These are phyloP conservation scores for Tineola bisselliella DNA, from an alignment of 2,888 invertebrate genomes.

Conservation along the genomic window DNA sequence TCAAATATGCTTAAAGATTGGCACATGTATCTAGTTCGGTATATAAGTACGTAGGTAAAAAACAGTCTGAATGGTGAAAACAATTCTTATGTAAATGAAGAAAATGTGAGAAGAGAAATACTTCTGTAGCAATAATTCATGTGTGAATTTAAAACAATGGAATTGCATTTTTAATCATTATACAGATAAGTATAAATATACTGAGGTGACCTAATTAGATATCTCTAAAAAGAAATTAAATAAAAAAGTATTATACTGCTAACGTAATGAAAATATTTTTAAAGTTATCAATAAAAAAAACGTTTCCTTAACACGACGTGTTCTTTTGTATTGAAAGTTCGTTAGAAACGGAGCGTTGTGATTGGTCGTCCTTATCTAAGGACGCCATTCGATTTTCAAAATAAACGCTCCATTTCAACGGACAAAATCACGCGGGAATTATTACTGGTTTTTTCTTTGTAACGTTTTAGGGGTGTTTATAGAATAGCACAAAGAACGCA, in stretches of 20 bases:
- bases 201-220: too few relatives aligned
- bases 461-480: too few relatives aligned
- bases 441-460: not conserved
- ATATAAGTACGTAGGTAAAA: not conserved
- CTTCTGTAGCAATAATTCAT: not conserved
- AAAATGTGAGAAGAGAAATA: not conserved
- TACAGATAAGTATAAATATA: too few relatives aligned
- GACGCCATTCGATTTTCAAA: slow-evolving; percentile 6
- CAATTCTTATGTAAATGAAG: not conserved
- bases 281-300: too few relatives aligned
- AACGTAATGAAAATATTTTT: too few relatives aligned
- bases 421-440: slow-evolving; percentile 5
- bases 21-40: too few relatives aligned
- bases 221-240: too few relatives aligned
- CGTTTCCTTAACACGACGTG: too few relatives aligned
- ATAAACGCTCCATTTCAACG: slow-evolving; percentile 5
- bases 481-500: too few relatives aligned
- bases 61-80: not conserved
- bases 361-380: slow-evolving; percentile 14
- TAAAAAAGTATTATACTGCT: too few relatives aligned
- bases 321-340: not conserved
- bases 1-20: too few relatives aligned
- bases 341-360: not conserved
- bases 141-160: not conserved
- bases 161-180: too few relatives aligned